Evolutionary conservation across 2,888 invertebrate genomes (phyloP).

Genomic region (Aleiodes testaceus): DNA sequence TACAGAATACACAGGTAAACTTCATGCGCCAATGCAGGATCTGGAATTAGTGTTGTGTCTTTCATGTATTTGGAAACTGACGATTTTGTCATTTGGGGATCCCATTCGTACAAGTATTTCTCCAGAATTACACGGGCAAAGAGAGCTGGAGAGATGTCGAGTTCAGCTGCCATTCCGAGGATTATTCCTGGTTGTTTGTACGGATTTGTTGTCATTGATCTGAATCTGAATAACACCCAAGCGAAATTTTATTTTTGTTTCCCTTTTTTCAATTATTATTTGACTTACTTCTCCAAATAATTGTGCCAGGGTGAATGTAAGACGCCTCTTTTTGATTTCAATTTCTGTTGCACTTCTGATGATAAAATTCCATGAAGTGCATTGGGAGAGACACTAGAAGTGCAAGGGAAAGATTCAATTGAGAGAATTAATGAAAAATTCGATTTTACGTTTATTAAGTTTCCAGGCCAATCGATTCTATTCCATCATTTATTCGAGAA

Average conservation of each 20-base stretch:
- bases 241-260: slow-evolving; percentile 42
- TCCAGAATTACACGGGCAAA: slow-evolving; percentile 78
- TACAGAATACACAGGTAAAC: slow-evolving; percentile 82
- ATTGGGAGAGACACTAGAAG: slow-evolving; percentile 75
- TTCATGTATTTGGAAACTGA: slow-evolving; percentile 77
- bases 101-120: slow-evolving; percentile 71
- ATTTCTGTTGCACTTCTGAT: slow-evolving; percentile 78
- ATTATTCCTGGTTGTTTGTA: slow-evolving; percentile 76
- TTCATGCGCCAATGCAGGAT: slow-evolving; percentile 83
- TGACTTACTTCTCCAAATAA: slow-evolving; percentile 56
- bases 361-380: slow-evolving; percentile 83
- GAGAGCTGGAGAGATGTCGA: slow-evolving; percentile 76
- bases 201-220: slow-evolving; percentile 52
- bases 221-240: slow-evolving; percentile 75
- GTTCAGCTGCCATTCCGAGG: slow-evolving; percentile 75
- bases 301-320: background rate
- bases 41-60: slow-evolving; percentile 82
- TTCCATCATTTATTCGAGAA: too few species aligned
- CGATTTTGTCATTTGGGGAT: slow-evolving; percentile 71
- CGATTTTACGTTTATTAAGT: too few species aligned
- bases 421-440: background rate
- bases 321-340: slow-evolving; percentile 68
- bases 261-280: slow-evolving; percentile 37
- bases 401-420: slow-evolving; percentile 37
- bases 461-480: too few species aligned